Conservation (phyloP, 2,888 invertebrate species). For the Anthoptus insignis region DNA sequence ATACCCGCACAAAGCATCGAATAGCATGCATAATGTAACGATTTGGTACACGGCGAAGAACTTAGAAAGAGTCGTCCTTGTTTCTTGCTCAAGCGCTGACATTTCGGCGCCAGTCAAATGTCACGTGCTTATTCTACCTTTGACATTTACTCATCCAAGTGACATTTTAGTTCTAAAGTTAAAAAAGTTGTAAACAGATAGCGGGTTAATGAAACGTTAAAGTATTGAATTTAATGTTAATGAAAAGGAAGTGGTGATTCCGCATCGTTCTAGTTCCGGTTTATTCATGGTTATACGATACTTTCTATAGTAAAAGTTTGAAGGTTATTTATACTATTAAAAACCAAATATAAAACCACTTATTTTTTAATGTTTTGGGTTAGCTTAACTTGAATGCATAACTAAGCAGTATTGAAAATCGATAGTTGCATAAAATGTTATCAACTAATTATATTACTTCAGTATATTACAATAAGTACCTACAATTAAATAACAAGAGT, state of each 20-base stretch:
- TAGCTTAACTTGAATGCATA: no score
- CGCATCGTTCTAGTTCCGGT: no score
- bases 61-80: conserved; percentile 86
- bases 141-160: conserved; percentile 75
- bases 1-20: conserved; percentile 73
- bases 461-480: no score
- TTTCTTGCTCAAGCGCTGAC: conserved; percentile 84
- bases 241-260: conserved; percentile 34
- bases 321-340: conserved; percentile 23
- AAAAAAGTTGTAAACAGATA: conserved; percentile 57
- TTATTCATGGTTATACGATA: no score
- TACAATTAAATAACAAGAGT: no score
- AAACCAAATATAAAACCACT: no score
- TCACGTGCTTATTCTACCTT: conserved; percentile 81
- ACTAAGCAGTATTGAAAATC: no score
- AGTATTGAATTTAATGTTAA: no score
- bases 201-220: conserved; percentile 42
- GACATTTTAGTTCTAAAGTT: conserved; percentile 73
- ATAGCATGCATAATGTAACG: conserved; percentile 80
- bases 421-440: no score
- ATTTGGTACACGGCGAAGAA: conserved; percentile 74
- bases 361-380: no score
- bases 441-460: no score
- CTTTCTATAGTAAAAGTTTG: conserved; percentile 28
- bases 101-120: conserved; percentile 83